A percentile compares a stretch with the other conserved stretches of the same genome.
These are phyloP conservation scores for Amblyraja radiata DNA, from an alignment of 2,797 vertebrate genomes.

Conservation along the genomic window DNA sequence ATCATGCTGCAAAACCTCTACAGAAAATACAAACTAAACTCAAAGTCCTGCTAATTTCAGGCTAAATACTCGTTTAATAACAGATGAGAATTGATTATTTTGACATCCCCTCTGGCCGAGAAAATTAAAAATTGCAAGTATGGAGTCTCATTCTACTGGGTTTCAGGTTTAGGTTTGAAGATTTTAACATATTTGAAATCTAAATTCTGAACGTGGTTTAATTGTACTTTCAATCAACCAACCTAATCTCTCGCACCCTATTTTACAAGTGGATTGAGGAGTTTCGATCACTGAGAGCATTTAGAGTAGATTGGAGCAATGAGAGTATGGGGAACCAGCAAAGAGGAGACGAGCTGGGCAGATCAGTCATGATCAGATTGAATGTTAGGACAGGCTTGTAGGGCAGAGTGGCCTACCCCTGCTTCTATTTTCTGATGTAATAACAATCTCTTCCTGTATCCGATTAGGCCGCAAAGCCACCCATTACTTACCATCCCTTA, in stretches of 20 bases:
- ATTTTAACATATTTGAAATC: neutral
- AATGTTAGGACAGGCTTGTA: no score
- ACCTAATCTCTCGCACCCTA: neutral
- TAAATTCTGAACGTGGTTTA: no score
- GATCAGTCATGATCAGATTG: no score
- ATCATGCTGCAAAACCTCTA: neutral
- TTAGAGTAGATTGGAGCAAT: no score
- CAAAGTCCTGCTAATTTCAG: neutral
- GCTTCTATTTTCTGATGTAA: no score
- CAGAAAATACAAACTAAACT: neutral
- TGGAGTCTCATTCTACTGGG: neutral
- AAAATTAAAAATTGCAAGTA: neutral
- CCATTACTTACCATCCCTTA: neutral
- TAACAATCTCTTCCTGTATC: neutral
- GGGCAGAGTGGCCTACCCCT: no score
- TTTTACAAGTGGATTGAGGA: no score
- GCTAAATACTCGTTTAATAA: neutral
- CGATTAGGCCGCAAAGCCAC: neutral
- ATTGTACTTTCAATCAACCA: neutral
- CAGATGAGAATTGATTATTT: neutral
- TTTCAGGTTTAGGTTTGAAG: neutral
- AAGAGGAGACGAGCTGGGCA: no score
- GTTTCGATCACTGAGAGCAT: no score
- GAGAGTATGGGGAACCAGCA: no score
- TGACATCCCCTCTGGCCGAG: neutral